Evolutionary conservation across 1,140 invertebrate genomes (phyloP).

Genomic region (Pteromalus puparum): DNA sequence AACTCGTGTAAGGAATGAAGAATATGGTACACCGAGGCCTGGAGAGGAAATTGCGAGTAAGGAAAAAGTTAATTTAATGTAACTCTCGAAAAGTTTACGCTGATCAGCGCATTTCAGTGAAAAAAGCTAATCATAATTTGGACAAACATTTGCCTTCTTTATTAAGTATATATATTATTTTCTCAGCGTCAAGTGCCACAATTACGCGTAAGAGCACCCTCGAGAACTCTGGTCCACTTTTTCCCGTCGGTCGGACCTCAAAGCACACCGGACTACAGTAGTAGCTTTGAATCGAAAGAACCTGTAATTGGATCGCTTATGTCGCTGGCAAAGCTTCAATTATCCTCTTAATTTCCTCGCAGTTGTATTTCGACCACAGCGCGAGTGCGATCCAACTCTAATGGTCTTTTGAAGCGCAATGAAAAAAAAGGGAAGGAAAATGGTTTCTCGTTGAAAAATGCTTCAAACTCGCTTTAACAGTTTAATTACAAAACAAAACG

Average conservation of each 20-base stretch:
- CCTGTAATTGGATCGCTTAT: slow-evolving; percentile 13
- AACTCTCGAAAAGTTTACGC: neutral
- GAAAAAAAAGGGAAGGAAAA: neutral
- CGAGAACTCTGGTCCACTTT: neutral
- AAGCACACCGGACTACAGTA: neutral
- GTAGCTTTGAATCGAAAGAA: neutral
- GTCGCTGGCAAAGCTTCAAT: slow-evolving; percentile 20
- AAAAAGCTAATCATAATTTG: neutral
- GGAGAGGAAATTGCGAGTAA: neutral
- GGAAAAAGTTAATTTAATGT: neutral
- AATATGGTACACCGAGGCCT: too few relatives aligned
- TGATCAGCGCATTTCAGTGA: neutral
- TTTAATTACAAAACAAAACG: neutral
- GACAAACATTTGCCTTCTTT: neutral
- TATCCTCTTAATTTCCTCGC: slow-evolving; percentile 13
- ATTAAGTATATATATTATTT: neutral
- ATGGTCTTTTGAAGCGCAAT: neutral
- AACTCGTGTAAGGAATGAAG: neutral
- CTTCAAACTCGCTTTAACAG: neutral
- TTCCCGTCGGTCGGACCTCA: neutral
- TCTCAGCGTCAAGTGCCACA: neutral
- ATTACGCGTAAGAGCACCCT: neutral
- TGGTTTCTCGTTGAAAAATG: neutral
- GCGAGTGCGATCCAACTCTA: neutral
- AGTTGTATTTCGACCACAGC: neutral